Conservation (phyloP, 2,888 invertebrate genomes). For the Pyralis farinalis region DNA sequence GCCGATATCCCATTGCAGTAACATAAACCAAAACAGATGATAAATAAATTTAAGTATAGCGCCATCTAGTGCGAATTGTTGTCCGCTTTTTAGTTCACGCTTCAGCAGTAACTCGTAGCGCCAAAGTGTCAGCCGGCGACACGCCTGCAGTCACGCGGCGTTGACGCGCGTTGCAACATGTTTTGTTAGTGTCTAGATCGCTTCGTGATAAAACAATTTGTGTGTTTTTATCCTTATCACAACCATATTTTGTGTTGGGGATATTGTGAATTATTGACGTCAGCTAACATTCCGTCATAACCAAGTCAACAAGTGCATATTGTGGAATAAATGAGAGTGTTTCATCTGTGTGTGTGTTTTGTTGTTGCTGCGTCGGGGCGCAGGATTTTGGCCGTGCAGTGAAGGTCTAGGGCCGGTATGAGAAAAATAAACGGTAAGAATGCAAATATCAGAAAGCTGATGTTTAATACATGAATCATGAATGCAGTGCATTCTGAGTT, state of each 20-base stretch:
- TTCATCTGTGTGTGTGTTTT: slow-evolving; percentile 64
- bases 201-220: slow-evolving; percentile 63
- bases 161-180: slow-evolving; percentile 75
- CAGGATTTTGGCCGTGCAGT: slow-evolving; percentile 72
- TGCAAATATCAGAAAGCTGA: slow-evolving; percentile 10
- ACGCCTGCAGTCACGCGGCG: slow-evolving; percentile 79
- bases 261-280: slow-evolving; percentile 29
- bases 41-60: slow-evolving; percentile 21
- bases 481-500: slow-evolving; percentile 20
- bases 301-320: slow-evolving; percentile 40
- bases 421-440: slow-evolving; percentile 77
- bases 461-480: slow-evolving; percentile 21
- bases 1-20: slow-evolving; percentile 14
- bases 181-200: slow-evolving; percentile 72
- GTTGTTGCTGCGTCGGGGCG: slow-evolving; percentile 60
- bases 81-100: slow-evolving; percentile 33
- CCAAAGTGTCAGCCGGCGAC: slow-evolving; percentile 70
- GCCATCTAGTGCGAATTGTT: slow-evolving; percentile 47
- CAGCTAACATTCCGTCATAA: slow-evolving; percentile 23
- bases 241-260: slow-evolving; percentile 29
- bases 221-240: slow-evolving; percentile 66
- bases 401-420: slow-evolving; percentile 71
- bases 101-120: slow-evolving; percentile 41
- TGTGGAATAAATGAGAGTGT: slow-evolving; percentile 59
- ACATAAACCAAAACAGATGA: slow-evolving; percentile 12